phyloP scores from a whole-genome alignment of 2,888 invertebrate genomes.

The Sinhomidia bicolor region DNA sequence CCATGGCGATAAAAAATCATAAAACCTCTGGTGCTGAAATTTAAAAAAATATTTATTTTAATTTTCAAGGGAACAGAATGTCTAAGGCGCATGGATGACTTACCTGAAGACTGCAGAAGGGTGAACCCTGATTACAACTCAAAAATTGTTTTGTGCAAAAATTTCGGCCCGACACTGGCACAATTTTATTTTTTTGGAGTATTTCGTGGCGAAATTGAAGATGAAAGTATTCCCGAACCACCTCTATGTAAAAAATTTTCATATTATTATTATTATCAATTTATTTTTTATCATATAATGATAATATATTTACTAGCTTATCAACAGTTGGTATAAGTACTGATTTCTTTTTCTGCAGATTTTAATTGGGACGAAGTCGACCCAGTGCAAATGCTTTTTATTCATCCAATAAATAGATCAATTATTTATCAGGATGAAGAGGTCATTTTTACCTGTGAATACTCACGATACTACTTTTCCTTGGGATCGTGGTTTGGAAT shows the following conservation, averaged over 20 bases:
- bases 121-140: conserved; percentile 20
- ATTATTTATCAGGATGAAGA: conserved; percentile 24
- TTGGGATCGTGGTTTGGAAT: conserved; percentile 63
- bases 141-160: conserved; percentile 55
- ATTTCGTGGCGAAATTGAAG: background rate
- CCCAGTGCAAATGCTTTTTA: conserved; percentile 33
- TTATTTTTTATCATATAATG: background rate
- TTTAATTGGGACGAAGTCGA: conserved; percentile 53
- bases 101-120: background rate
- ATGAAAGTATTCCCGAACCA: background rate
- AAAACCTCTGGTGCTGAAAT: too few species aligned
- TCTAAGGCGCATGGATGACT: background rate
- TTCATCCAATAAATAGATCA: conserved; percentile 13
- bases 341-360: conserved; percentile 39
- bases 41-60: too few species aligned
- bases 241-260: conserved; percentile 66
- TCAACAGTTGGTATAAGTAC: background rate
- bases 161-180: conserved; percentile 56
- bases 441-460: conserved; percentile 52
- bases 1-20: background rate
- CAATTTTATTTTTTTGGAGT: conserved; percentile 61
- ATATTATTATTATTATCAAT: too few species aligned
- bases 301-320: background rate
- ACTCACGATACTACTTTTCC: conserved; percentile 59
- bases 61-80: conserved; percentile 46